Evolutionary conservation across 1,140 invertebrate species (phyloP), one percentile per base, ranked within the genome.

Genomic region (Drosophila parabipectinata): DNA sequence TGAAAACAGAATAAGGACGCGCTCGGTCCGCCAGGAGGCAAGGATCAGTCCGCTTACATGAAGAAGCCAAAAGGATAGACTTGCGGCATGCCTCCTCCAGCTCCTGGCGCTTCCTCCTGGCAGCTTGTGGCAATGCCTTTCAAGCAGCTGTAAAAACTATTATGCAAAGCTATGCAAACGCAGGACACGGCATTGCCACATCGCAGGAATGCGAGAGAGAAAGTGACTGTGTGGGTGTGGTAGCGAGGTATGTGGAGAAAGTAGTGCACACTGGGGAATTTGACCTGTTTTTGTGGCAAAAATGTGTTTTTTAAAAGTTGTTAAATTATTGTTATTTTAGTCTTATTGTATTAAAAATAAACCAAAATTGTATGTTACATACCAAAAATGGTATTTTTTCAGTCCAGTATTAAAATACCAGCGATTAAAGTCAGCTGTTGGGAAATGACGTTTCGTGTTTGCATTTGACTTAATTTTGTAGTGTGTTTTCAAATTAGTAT

Each of bases 71-170:
- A 47, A 57, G 58, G 63, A 57, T 37, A 37, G 34, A 37, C 34
- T 37, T 37, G 34, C 34, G 34, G 34, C 34, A 28, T 5, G 14
- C 51, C 28, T 10, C 30, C 30, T 32, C 7, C 26, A 12, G 2
- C 28, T 45, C 26, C 24, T 1, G 21, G 21, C 2, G 6, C 61
- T 6, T 2, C 28, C 9, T 4, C 44, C 30, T 5, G 1, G 14
- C 37, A 34, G 8, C n/a, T 24, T 21, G 30, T 55, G 66, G 30
- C 32, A 50, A 32, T 54, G 54, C 61, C 72, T 63, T 55, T 61
- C 62, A 64, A 79, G 72, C 63, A 71, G 52, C 72, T 72, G 57
- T 75, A 72, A 80, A 80, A 80, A 76, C 61, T 80, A 80, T 80
- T 60, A 66, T 48, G 47, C 54, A 59, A 78, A 76, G 60, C 64